Base-by-base conservation (phyloP, 2,888 invertebrate species). In the Rhodophaea formosa region DNA sequence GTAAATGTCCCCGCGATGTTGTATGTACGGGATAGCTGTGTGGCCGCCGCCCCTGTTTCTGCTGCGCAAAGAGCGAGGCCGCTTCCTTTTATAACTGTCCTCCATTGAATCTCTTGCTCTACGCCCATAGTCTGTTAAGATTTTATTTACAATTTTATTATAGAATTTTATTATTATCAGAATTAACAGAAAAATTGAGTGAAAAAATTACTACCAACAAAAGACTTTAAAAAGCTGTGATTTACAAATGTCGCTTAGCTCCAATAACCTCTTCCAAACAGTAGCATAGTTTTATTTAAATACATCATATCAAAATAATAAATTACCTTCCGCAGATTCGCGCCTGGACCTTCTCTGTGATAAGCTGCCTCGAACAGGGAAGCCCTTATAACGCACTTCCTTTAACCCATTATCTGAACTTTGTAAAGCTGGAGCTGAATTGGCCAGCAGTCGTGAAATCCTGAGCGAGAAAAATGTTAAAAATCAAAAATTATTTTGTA, bases 1-100 rank as follows among this genome's bases (percentile, higher is more conserved):
- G 17, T 51, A 51, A 39, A 51, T 51, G 17, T 51, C 51, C 35
- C 51, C 35, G 7, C 51, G 10, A 7, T 35, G 35, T 16, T 10
- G 10, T 35, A 51, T 17, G 12, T 17, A n/a, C 8, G 51, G 51
- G 10, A 51, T 51, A 12, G 51, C 35, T 12, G 51, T 51, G 10
- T 35, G 51, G 12, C 35, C 35, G 12, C 35, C 51, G 35, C 17
- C 51, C 8, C 32, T 14, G 32, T 32, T 32, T 10, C 35, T 35
- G 16, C 35, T 35, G 16, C 17, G 10, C 12, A 12, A 39, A 12
- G 10, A 39, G 39, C n/a, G 39, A 12, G 39, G 39, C 12, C 12
- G 39, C 39, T 39, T 39, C 12, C 12, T 10, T 23, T 23, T 23
- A 23, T 23, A 23, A 23, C 23, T 23, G 5, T 23, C 23, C 23